Conservation (phyloP, 2,888 invertebrate species). For the Choristoneura rosaceana region DNA sequence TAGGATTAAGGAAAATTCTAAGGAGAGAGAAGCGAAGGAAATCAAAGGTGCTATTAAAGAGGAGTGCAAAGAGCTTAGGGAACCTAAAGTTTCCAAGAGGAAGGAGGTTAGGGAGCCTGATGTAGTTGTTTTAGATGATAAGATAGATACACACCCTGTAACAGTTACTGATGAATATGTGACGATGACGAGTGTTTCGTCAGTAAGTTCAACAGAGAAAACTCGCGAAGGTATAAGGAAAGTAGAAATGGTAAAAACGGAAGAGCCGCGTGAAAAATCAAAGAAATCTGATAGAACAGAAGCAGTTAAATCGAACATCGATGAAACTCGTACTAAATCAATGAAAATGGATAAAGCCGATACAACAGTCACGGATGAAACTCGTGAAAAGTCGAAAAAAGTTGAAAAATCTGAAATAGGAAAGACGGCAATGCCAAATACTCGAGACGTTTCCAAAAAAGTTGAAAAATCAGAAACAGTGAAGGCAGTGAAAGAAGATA, state of each 20-base stretch:
- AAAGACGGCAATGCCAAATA: conserved; percentile 48
- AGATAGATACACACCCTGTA: conserved; percentile 26
- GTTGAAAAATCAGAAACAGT: conserved; percentile 51
- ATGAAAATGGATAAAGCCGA: conserved; percentile 3
- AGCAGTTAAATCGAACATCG: conserved; percentile 12
- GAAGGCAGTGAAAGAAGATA: conserved; percentile 52
- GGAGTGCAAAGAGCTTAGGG: conserved; percentile 35
- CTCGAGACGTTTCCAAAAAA: conserved; percentile 45
- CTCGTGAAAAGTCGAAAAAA: conserved; percentile 41
- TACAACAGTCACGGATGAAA: conserved; percentile 11
- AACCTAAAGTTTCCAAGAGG: conserved; percentile 20
- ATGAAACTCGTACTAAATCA: background rate
- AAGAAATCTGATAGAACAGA: conserved; percentile 42
- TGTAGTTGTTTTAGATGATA: conserved; percentile 21
- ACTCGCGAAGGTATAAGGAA: conserved; percentile 17
- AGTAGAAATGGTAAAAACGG: conserved; percentile 7
- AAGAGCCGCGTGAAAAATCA: conserved; percentile 28
- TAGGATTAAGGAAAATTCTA: conserved; percentile 60
- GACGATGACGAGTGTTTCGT: conserved; percentile 28
- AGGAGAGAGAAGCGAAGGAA: conserved; percentile 42
- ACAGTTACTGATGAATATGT: conserved; percentile 39
- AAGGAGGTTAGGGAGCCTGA: conserved; percentile 23
- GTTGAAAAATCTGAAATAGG: conserved; percentile 25
- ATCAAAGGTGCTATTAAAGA: conserved; percentile 43
- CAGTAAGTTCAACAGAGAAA: conserved; percentile 13